Evolutionary conservation across 2,888 invertebrate genomes (phyloP).

Genomic region (Microctonus hyperodae): DNA sequence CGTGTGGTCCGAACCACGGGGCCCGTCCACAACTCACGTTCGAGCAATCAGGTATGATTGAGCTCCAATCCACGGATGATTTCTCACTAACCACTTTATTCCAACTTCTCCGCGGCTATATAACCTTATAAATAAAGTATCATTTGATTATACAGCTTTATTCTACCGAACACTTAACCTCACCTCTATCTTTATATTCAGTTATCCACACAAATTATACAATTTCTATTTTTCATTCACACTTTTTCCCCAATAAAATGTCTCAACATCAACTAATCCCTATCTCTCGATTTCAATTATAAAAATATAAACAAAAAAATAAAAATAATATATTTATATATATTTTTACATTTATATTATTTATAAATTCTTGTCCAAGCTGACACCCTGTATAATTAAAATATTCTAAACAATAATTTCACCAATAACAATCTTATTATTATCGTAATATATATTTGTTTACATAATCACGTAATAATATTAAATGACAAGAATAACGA

Average conservation of each 20-base stretch:
- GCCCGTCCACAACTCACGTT: conserved; percentile 53
- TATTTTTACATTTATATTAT: too few relatives aligned
- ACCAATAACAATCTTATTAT: too few relatives aligned
- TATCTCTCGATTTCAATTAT: too few relatives aligned
- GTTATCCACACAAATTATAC: conserved; percentile 6
- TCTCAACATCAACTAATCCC: too few relatives aligned
- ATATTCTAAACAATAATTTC: too few relatives aligned
- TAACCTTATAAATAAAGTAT: conserved; percentile 54
- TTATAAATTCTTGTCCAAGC: too few relatives aligned
- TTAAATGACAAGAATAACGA: conserved; percentile 35
- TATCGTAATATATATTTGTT: neutral
- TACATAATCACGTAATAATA: neutral
- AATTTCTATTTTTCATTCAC: neutral
- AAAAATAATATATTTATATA: too few relatives aligned
- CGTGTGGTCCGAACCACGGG: conserved; percentile 24
- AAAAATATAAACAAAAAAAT: too few relatives aligned
- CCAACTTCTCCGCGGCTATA: conserved; percentile 41
- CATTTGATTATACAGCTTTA: conserved; percentile 54
- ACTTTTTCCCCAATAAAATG: neutral
- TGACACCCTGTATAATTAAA: too few relatives aligned
- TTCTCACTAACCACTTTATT: conserved; percentile 61
- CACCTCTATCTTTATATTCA: conserved; percentile 18
- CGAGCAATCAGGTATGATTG: conserved; percentile 57
- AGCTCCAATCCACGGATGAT: conserved; percentile 56
- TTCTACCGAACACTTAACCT: conserved; percentile 25